phyloP scores from a whole-genome alignment of 2,797 vertebrate genomes.

The Erethizon dorsatum region DNA sequence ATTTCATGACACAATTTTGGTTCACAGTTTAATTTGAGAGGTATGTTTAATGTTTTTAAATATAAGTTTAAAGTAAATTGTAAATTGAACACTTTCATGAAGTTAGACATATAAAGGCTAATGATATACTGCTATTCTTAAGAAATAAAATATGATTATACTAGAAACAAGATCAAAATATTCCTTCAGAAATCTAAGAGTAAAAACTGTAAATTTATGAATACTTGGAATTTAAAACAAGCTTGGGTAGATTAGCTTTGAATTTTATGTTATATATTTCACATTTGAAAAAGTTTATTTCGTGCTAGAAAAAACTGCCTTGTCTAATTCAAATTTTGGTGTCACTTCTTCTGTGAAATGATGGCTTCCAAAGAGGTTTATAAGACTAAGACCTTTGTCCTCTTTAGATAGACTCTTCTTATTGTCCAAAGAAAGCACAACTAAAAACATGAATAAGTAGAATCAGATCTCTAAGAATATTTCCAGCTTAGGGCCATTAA shows the following conservation, averaged over 20 bases:
- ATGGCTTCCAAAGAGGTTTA: constrained; percentile 14
- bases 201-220: constrained; percentile 18
- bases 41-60: background rate
- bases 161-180: background rate
- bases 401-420: constrained; percentile 47
- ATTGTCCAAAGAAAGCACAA: background rate
- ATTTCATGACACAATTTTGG: background rate
- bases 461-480: background rate
- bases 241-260: constrained; percentile 30
- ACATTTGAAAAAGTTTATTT: constrained; percentile 51
- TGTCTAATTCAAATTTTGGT: constrained; percentile 60
- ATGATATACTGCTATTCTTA: background rate
- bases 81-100: background rate
- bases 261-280: constrained; percentile 4
- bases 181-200: constrained; percentile 20
- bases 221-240: constrained; percentile 14
- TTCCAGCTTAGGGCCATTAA: constrained; percentile 15
- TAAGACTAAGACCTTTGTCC: background rate
- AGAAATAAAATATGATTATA: background rate
- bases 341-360: background rate
- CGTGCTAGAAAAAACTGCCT: constrained; percentile 21
- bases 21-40: background rate
- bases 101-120: background rate
- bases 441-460: background rate
- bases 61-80: background rate